Evolutionary conservation across 1,140 invertebrate genomes (phyloP).

Genomic region (Leguminivora glycinivorella): DNA sequence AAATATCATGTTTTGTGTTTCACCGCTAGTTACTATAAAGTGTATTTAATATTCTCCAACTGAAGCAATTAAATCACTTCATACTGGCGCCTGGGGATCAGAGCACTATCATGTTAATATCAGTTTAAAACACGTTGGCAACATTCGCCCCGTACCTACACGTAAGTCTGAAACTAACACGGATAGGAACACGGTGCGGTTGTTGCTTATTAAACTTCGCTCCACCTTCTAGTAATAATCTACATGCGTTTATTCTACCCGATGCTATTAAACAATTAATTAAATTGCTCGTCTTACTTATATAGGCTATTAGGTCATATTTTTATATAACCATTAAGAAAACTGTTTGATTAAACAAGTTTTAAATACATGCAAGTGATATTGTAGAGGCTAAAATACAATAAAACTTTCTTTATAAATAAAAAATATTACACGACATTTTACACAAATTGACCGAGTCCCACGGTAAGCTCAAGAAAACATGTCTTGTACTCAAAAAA

Average conservation of each 20-base stretch:
- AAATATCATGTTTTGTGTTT: not conserved
- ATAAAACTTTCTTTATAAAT: too few species aligned
- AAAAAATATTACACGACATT: too few species aligned
- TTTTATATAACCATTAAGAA: too few species aligned
- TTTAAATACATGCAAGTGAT: too few species aligned
- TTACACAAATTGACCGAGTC: too few species aligned
- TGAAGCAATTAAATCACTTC: conserved; percentile 28
- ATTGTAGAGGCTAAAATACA: too few species aligned
- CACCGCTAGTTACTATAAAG: not conserved
- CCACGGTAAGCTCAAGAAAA: too few species aligned
- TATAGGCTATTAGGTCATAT: too few species aligned
- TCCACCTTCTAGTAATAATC: conserved; percentile 47
- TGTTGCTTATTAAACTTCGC: conserved; percentile 67
- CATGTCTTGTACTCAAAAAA: too few species aligned
- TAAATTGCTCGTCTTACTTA: not conserved
- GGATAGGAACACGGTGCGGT: conserved; percentile 49
- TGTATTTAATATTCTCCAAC: conserved; percentile 27
- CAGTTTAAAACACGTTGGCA: conserved; percentile 48
- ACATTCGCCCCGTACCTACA: conserved; percentile 55
- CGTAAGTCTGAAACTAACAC: conserved; percentile 56
- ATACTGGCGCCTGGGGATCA: conserved; percentile 17
- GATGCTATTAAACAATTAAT: conserved; percentile 26
- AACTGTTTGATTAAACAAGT: too few species aligned
- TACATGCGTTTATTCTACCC: conserved; percentile 26
- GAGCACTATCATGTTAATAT: conserved; percentile 41